Conservation (phyloP, 2,888 invertebrate genomes). For the Xanthorhoe spadicearia region DNA sequence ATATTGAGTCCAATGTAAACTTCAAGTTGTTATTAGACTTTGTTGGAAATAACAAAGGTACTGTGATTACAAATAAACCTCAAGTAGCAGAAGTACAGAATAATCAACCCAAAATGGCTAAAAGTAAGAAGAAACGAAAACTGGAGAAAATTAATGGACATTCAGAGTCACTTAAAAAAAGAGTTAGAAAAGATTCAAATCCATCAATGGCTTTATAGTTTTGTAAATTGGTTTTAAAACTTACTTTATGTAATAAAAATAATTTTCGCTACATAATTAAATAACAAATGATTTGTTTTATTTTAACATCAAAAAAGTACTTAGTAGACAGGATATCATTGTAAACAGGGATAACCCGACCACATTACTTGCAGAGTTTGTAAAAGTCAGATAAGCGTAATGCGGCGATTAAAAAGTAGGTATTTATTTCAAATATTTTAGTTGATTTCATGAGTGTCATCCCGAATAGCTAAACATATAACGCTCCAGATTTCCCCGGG, state of each 20-base stretch:
- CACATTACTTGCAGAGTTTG: no score
- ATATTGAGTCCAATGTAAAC: slow-evolving; percentile 64
- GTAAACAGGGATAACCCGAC: no score
- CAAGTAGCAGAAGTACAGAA: slow-evolving; percentile 45
- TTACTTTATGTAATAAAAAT: slow-evolving; percentile 34
- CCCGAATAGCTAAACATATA: no score
- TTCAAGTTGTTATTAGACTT: slow-evolving; percentile 60
- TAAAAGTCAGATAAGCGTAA: no score
- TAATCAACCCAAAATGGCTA: slow-evolving; percentile 51
- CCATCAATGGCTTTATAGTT: slow-evolving; percentile 47
- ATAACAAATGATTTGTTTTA: slow-evolving; percentile 4
- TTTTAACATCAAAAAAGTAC: neutral
- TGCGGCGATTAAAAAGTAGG: no score
- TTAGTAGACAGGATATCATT: no score
- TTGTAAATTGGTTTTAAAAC: slow-evolving; percentile 35
- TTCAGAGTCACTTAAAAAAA: slow-evolving; percentile 59
- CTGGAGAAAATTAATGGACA: slow-evolving; percentile 60
- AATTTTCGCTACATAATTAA: slow-evolving; percentile 11
- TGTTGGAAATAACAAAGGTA: slow-evolving; percentile 61
- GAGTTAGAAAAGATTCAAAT: slow-evolving; percentile 54
- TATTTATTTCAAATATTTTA: no score
- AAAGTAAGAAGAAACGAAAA: slow-evolving; percentile 70
- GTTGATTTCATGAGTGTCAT: no score
- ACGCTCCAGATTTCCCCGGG: no score
- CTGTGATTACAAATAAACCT: slow-evolving; percentile 55